phyloP scores from a whole-genome alignment of 2,888 invertebrate genomes.

The Argyresthia albistria region DNA sequence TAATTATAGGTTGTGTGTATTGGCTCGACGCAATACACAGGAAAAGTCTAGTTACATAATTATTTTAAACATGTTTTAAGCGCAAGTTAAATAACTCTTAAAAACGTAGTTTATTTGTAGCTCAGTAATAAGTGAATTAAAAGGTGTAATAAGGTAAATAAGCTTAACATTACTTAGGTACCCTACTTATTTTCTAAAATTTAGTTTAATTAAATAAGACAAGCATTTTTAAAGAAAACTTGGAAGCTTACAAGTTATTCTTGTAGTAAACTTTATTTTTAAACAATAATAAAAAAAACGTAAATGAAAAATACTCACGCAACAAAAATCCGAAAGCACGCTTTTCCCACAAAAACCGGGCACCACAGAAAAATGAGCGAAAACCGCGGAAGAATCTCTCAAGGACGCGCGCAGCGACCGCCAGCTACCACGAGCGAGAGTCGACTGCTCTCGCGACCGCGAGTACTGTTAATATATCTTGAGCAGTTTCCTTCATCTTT shows the following conservation, averaged over 20 bases:
- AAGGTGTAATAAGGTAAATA: too few species aligned
- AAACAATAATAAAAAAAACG: not conserved
- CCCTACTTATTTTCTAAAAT: too few species aligned
- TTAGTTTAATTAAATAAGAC: too few species aligned
- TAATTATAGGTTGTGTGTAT: too few species aligned
- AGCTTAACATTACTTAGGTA: too few species aligned
- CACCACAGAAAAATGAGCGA: not conserved
- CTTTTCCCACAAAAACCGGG: not conserved
- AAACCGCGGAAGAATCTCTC: not conserved
- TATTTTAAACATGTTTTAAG: too few species aligned
- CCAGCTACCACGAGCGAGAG: not conserved
- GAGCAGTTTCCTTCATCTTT: conserved; percentile 1
- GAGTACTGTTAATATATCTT: not conserved
- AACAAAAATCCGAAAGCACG: conserved; percentile 1
- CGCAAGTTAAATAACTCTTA: too few species aligned
- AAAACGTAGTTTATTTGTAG: too few species aligned
- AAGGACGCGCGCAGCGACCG: not conserved
- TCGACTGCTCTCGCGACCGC: not conserved
- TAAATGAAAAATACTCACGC: not conserved
- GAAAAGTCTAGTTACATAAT: too few species aligned
- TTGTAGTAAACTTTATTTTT: too few species aligned
- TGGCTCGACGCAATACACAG: too few species aligned
- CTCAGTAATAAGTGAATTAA: too few species aligned
- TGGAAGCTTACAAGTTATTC: not conserved
- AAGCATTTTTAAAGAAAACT: not conserved